phyloP scores from a whole-genome alignment of 2,113 vertebrate species.

The Cyprinodon variegatus region DNA sequence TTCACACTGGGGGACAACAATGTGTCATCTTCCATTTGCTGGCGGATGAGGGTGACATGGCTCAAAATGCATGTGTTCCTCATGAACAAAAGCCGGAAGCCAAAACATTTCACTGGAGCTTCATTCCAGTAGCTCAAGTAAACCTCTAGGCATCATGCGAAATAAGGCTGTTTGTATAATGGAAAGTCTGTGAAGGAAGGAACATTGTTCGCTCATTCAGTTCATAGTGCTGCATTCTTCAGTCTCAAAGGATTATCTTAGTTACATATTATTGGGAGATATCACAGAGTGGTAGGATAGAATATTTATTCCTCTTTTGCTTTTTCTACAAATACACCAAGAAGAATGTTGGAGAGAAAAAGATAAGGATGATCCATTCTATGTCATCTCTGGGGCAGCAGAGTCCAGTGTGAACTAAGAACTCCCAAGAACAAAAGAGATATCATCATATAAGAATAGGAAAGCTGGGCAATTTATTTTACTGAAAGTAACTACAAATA shows the following conservation, averaged over 20 bases:
- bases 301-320: conserved; percentile 1
- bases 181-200: conserved; percentile 21
- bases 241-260: conserved; percentile 18
- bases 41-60: conserved; percentile 53
- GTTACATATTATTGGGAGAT: conserved; percentile 3
- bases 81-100: conserved; percentile 38
- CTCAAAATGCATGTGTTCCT: conserved; percentile 55
- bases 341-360: conserved; percentile 4
- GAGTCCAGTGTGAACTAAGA: conserved; percentile 17
- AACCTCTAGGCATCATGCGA: conserved; percentile 21
- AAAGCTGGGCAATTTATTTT: neutral
- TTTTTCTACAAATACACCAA: conserved; percentile 9
- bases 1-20: conserved; percentile 58
- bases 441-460: neutral
- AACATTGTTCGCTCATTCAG: neutral
- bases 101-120: conserved; percentile 50
- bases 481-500: neutral
- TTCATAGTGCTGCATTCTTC: neutral
- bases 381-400: conserved; percentile 15
- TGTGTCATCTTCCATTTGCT: conserved; percentile 66
- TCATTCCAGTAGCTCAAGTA: conserved; percentile 44
- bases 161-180: conserved; percentile 16
- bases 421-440: conserved; percentile 35
- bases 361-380: conserved; percentile 8
- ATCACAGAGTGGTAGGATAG: conserved; percentile 1